Base-by-base conservation (phyloP, 1,140 invertebrate species). In the Drosophila busckii region DNA sequence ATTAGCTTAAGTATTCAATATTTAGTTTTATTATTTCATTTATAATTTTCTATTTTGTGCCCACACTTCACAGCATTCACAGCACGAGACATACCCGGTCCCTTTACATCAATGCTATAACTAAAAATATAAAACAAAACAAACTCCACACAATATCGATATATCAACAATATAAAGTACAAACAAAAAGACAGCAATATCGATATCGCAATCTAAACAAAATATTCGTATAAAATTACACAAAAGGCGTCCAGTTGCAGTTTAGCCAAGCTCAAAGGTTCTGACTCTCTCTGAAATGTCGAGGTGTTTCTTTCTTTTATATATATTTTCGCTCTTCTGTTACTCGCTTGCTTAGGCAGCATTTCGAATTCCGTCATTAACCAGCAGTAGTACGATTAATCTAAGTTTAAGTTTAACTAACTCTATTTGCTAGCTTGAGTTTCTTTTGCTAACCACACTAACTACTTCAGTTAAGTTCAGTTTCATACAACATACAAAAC, bases 61-160 rank as follows among this genome's bases (percentile, higher is more conserved):
- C 59, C 64, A 82, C 76, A 84, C 58, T 71, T 85, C 84, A 60
- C 82, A 85, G 82, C 82, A 62, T 85, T 82, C 75, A 84, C 82
- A 66, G 61, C 70, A 76, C 67, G 68, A 59, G 78, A 84, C 64
- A 84, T 84, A 78, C 64, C 70, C 82, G 82, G 82, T 76, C 66
- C 82, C 82, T 85, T 82, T 76, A 62, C 82, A 70, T 73, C 70
- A 76, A 84, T 75, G 73, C 73, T 84, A 82, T 84, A 84, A 70
- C 41, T 60, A 28, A 48, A 64, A 69, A 37, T 53, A 45, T 73
- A 82, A 48, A 55, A 56, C 32, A n/a, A n/a, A n/a, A n/a, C 64
- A 68, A 58, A 58, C 80, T 76, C 45, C 64, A 60, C 52, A 67
- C 56, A 54, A 68, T 52, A 68, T 54, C 64, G 49, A 71, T 52